Conservation (phyloP, 2,797 vertebrate species). For the Anabas testudineus region DNA sequence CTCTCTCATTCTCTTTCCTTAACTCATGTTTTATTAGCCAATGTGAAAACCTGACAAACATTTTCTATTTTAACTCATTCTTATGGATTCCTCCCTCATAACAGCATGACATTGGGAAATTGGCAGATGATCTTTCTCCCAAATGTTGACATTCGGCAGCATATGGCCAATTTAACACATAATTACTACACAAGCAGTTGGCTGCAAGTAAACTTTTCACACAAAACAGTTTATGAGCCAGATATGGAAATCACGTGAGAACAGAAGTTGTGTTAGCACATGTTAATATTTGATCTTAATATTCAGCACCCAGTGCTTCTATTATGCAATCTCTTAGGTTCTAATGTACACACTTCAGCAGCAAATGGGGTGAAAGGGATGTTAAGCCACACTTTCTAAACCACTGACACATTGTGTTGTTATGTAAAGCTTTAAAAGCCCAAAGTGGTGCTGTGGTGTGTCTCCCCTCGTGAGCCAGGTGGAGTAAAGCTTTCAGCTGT, state of each 20-base stretch:
- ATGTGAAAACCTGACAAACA: not conserved
- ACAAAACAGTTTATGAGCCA: not conserved
- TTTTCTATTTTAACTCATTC: not conserved
- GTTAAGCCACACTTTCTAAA: slow-evolving; percentile 18
- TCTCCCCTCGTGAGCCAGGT: not conserved
- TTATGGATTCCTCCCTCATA: not conserved
- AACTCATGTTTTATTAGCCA: not conserved
- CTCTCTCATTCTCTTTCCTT: not conserved
- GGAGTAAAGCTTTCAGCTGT: slow-evolving; percentile 10
- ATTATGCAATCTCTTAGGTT: slow-evolving; percentile 1
- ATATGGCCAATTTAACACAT: slow-evolving; percentile 18
- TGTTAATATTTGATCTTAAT: slow-evolving; percentile 39
- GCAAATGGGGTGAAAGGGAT: slow-evolving; percentile 5
- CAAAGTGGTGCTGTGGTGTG: not conserved
- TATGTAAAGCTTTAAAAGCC: slow-evolving; percentile 45
- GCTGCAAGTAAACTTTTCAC: slow-evolving; percentile 11
- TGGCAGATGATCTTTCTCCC: slow-evolving; percentile 6
- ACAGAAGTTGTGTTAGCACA: slow-evolving; percentile 9
- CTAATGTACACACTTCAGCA: not conserved
- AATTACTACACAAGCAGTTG: slow-evolving; percentile 12
- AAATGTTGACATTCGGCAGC: slow-evolving; percentile 16
- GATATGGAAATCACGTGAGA: slow-evolving; percentile 14
- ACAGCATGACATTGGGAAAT: not conserved
- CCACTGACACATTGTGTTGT: slow-evolving; percentile 5
- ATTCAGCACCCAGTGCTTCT: not conserved